Evolutionary conservation across 2,797 vertebrate species (phyloP).

Genomic region (Cossypha dichroa): DNA sequence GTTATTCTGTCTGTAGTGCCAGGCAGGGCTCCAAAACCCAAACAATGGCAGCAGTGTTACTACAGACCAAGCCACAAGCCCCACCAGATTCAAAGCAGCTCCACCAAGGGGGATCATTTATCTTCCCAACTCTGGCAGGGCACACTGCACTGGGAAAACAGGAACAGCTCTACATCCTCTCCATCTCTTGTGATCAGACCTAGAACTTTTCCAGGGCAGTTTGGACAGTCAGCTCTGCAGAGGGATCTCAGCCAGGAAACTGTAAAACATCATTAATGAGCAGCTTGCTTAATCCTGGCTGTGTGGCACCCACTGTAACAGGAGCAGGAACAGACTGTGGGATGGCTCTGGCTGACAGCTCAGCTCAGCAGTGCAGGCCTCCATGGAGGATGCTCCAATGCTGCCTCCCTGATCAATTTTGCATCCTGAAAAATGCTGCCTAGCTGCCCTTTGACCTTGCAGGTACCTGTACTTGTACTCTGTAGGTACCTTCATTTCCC

Average conservation of each 20-base stretch:
- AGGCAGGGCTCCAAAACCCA: conserved; percentile 30
- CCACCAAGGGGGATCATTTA: rapidly evolving
- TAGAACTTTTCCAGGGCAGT: not conserved
- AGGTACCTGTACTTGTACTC: not conserved
- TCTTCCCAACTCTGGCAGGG: not conserved
- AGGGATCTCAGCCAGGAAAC: not conserved
- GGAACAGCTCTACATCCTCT: not conserved
- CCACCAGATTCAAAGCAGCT: not conserved
- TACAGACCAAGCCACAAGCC: not conserved
- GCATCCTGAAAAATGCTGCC: rapidly evolving
- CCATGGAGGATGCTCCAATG: rapidly evolving
- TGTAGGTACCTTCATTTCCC: not conserved
- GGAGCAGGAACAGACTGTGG: not conserved
- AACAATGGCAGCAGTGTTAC: not conserved
- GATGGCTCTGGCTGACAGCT: not conserved
- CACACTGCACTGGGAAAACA: rapidly evolving
- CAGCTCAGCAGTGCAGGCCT: not conserved
- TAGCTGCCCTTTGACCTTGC: not conserved
- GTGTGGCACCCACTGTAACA: not conserved
- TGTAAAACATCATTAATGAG: not conserved
- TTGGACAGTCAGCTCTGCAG: not conserved
- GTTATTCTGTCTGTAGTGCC: not conserved
- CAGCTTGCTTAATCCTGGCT: not conserved
- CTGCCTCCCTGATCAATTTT: not conserved
- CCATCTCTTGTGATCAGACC: not conserved